A percentile compares a stretch with the other conserved stretches of the same genome.
Evolutionary conservation across 2,113 vertebrate species (phyloP).

Genomic region (Rhipidura dahli): DNA sequence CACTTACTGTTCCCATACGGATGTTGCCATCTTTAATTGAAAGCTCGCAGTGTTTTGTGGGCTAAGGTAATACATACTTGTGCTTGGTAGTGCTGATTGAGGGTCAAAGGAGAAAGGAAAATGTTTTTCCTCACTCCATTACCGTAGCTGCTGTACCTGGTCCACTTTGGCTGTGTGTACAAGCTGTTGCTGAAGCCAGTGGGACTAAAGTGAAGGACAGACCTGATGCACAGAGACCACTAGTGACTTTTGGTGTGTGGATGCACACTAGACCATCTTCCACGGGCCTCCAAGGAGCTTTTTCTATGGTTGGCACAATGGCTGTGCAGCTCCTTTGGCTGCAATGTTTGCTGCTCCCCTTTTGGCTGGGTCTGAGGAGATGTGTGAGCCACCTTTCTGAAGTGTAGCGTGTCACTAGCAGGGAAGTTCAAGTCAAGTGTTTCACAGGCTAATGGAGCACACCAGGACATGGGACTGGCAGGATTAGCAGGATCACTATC

Average conservation of each 20-base stretch:
- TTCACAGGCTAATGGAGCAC: not conserved
- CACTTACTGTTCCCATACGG: not conserved
- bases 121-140: not conserved
- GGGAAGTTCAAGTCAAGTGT: not conserved
- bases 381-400: not conserved
- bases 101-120: not conserved
- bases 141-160: not conserved
- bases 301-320: not conserved
- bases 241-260: rapidly evolving
- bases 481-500: not conserved
- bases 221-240: not conserved
- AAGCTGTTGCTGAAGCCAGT: not conserved
- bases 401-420: rapidly evolving
- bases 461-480: not conserved
- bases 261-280: not conserved
- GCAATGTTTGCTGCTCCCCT: not conserved
- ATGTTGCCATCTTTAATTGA: not conserved
- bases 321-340: not conserved
- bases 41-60: not conserved
- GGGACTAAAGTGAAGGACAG: not conserved
- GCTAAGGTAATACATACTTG: not conserved
- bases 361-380: not conserved
- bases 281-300: not conserved
- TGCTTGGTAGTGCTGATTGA: not conserved
- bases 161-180: rapidly evolving